Base-by-base conservation (phyloP, 2,797 vertebrate species). In the Rhabdophis nuchalis region DNA sequence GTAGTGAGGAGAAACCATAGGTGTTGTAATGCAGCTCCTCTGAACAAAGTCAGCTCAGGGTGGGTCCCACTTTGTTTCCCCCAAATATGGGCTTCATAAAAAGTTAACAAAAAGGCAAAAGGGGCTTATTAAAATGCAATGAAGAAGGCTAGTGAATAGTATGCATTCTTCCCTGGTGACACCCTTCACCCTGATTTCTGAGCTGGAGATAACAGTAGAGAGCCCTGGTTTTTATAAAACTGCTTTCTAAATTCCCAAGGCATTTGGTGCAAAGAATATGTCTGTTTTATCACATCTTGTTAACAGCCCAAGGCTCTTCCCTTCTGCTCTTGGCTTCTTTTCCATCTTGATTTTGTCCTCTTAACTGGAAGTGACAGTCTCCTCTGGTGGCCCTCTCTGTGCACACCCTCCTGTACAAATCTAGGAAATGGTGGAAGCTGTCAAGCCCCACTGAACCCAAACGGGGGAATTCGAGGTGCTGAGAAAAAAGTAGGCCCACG, bases 141-240 rank as follows among this genome's bases (percentile, higher is more conserved):
- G 93, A 91, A 92, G 85, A 3, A 91, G 57, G 61, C 36, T 93
- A 91, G 90, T 93, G 94, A 96, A 93, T 94, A 94, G 92, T 54
- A 53, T 14, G 0, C 95, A 94, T 96, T 96, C 95, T 94, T 94
- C 89, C 61, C 72, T 0, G 3, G 57, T 97, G 96, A 96, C 91
- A 93, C 68, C 88, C 87, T 1, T 0, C 18, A 27, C 29, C 85
- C 1, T 36, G 64, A 18, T 82, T 5, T 90, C 89, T 32, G 94
- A 85, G 20, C 14, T 72, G 0, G 0, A 87, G 92, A 92, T 88
- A 50, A 56, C 10, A 5, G 10, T 0, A 90, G 25, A 1, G 0
- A 1, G 85, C 91, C 92, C 88, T 18, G 91, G 41, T 89, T 93
- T 82, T 10, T 57, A 46, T 91, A 20, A 29, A 95, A 86, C 89